Percentiles rank a stretch among this genome's conserved stretches.
phyloP scores from a whole-genome alignment of 2,113 vertebrate species.

The Carettochelys insculpta region DNA sequence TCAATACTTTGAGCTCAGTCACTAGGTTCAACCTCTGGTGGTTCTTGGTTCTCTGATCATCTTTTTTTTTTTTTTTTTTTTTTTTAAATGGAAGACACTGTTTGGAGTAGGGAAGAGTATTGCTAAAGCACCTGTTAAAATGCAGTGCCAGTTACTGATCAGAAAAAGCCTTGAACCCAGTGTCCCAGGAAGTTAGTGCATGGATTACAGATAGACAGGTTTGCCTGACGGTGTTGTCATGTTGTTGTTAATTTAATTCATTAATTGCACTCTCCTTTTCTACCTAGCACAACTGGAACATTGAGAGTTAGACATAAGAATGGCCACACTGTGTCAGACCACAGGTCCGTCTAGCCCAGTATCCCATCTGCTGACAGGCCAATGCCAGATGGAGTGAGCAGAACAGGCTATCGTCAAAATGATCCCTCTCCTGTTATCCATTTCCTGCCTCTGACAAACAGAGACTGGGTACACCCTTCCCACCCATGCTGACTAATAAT shows the following conservation, averaged over 20 bases:
- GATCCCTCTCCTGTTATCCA: too few relatives aligned
- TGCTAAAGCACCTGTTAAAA: constrained; percentile 1
- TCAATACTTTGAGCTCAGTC: background rate
- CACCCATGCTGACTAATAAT: too few relatives aligned
- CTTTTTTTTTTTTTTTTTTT: background rate
- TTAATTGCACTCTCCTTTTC: constrained; percentile 9
- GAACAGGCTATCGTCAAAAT: too few relatives aligned
- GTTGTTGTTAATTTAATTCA: constrained; percentile 40
- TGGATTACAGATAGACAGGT: background rate
- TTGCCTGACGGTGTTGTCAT: fast-evolving
- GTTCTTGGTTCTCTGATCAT: background rate
- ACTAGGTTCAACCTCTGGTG: background rate
- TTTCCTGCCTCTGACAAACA: too few relatives aligned
- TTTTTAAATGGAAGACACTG: too few relatives aligned
- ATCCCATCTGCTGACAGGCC: too few relatives aligned
- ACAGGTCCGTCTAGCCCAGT: too few relatives aligned
- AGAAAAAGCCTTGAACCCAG: background rate
- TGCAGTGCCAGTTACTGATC: background rate
- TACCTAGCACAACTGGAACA: background rate
- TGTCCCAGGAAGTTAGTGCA: background rate
- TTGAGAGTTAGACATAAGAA: too few relatives aligned
- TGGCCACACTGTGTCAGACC: too few relatives aligned
- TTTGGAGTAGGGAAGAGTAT: background rate
- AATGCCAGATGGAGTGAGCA: too few relatives aligned
- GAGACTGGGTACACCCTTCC: too few relatives aligned